A percentile compares a stretch with the other conserved stretches of the same genome.
Conservation (phyloP, 2,797 vertebrate genomes). For the Atherinosoma microstoma region DNA sequence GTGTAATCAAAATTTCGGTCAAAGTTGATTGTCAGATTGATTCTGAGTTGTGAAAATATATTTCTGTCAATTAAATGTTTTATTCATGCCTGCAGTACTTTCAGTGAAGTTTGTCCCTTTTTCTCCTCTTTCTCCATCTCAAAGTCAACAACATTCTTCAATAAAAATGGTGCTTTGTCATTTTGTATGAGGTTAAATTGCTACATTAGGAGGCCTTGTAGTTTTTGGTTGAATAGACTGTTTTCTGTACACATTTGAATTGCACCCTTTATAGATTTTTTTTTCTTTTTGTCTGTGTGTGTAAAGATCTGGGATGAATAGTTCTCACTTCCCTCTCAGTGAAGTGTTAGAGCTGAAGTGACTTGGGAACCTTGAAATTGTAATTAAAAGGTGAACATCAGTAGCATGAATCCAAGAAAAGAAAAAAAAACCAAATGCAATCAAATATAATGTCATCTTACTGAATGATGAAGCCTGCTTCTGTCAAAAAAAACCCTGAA, state of each 20-base stretch:
- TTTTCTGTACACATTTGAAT: slow-evolving; percentile 55
- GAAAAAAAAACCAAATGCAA: slow-evolving; percentile 27
- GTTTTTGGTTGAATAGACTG: slow-evolving; percentile 65
- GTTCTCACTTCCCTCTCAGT: slow-evolving; percentile 40
- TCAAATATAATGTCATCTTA: slow-evolving; percentile 16
- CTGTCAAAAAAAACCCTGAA: slow-evolving; percentile 28
- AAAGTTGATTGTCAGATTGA: slow-evolving; percentile 3
- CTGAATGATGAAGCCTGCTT: slow-evolving; percentile 37
- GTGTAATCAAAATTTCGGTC: not conserved
- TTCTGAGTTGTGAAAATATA: not conserved
- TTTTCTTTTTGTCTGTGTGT: slow-evolving; percentile 24
- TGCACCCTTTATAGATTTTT: slow-evolving; percentile 46
- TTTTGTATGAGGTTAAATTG: slow-evolving; percentile 33
- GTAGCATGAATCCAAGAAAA: slow-evolving; percentile 52
- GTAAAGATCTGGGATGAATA: slow-evolving; percentile 51
- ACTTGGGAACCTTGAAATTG: slow-evolving; percentile 69
- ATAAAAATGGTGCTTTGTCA: slow-evolving; percentile 34
- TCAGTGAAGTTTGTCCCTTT: slow-evolving; percentile 6
- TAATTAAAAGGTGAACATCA: slow-evolving; percentile 73
- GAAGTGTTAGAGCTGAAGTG: slow-evolving; percentile 66
- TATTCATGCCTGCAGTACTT: slow-evolving; percentile 17
- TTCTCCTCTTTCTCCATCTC: slow-evolving; percentile 14
- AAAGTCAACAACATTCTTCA: slow-evolving; percentile 51
- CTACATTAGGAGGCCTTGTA: slow-evolving; percentile 45
- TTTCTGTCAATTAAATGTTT: slow-evolving; percentile 7